Evolutionary conservation across 2,113 vertebrate genomes (phyloP).

Genomic region (Indicator maculatus): DNA sequence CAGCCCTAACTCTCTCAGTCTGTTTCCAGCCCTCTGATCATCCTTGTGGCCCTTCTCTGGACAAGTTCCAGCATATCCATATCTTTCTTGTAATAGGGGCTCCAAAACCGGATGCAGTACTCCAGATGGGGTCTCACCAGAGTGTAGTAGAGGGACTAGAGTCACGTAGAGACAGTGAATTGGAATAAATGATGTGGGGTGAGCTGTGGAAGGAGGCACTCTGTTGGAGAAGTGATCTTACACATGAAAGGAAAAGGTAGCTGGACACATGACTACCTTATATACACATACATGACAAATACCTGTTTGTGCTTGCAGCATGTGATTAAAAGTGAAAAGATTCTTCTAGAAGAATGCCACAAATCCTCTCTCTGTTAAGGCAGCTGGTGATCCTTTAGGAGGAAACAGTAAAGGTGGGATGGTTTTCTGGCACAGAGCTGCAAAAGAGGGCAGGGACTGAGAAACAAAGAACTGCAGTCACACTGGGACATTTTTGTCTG

Average conservation of each 20-base stretch:
- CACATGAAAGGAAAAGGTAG: not conserved
- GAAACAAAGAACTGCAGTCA: not conserved
- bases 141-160: no score
- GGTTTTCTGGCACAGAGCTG: not conserved
- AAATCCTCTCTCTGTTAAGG: not conserved
- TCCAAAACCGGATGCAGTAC: no score
- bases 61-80: no score
- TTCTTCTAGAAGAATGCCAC: not conserved
- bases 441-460: not conserved
- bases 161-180: not conserved
- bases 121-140: no score
- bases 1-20: no score
- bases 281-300: not conserved
- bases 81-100: no score
- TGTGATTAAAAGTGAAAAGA: not conserved
- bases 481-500: not conserved
- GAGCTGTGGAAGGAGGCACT: not conserved
- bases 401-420: not conserved
- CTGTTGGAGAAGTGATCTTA: not conserved
- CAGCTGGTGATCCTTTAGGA: not conserved
- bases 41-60: no score
- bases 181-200: not conserved
- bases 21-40: no score
- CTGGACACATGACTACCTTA: not conserved
- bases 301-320: not conserved